phyloP scores from a whole-genome alignment of 2,888 invertebrate species.

The Lysandra coridon region DNA sequence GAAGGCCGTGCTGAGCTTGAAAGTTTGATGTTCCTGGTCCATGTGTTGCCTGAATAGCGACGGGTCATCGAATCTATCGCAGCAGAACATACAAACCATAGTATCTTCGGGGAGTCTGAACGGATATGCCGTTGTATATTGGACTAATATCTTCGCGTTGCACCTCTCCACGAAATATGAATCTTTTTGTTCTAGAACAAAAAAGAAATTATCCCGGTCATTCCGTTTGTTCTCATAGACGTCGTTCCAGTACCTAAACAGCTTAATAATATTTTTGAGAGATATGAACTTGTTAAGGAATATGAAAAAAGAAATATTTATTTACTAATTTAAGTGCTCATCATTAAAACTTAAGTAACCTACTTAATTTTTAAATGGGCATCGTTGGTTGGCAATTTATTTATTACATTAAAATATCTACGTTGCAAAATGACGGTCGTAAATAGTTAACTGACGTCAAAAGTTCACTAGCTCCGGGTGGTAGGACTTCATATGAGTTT shows the following conservation, averaged over 20 bases:
- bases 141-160: conserved; percentile 71
- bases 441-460: conserved; percentile 36
- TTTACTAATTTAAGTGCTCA: neutral
- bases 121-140: conserved; percentile 71
- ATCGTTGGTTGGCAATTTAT: neutral
- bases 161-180: conserved; percentile 65
- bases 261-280: no score
- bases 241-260: no score
- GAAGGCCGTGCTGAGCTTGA: conserved; percentile 62
- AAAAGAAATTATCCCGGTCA: conserved; percentile 71
- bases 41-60: conserved; percentile 62
- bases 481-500: conserved; percentile 63
- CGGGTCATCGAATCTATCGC: conserved; percentile 61
- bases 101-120: conserved; percentile 68
- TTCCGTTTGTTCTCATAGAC: conserved; percentile 45
- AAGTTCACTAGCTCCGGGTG: conserved; percentile 56
- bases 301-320: no score
- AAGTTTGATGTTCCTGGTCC: conserved; percentile 60
- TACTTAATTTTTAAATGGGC: neutral
- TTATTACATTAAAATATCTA: neutral
- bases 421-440: neutral
- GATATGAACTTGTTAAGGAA: no score
- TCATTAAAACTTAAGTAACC: neutral
- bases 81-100: conserved; percentile 72
- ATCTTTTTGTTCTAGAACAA: conserved; percentile 72